These are phyloP conservation scores for Boleophthalmus pectinirostris DNA, from an alignment of 2,113 vertebrate species.

Conservation along the genomic window DNA sequence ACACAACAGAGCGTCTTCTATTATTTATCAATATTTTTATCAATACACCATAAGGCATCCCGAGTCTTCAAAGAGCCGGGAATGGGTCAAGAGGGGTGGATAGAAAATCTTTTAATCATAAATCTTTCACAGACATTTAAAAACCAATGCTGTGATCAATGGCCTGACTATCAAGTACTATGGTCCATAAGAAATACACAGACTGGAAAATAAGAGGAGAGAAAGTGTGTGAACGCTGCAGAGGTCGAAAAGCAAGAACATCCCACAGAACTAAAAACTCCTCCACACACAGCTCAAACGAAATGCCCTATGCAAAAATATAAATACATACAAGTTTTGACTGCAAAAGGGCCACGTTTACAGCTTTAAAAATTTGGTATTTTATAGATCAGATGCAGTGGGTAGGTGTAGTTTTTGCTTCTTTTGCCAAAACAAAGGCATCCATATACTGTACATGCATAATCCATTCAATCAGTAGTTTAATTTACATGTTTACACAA, in stretches of 20 bases:
- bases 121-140: too few species aligned
- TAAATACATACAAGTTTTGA: neutral
- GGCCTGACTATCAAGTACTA: slow-evolving; percentile 10
- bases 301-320: neutral
- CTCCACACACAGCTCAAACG: neutral
- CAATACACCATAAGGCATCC: slow-evolving; percentile 12
- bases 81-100: slow-evolving; percentile 15
- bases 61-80: slow-evolving; percentile 14
- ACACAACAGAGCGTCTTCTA: slow-evolving; percentile 13
- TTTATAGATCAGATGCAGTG: neutral
- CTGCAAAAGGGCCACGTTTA: neutral
- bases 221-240: neutral
- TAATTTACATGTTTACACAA: neutral
- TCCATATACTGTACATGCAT: neutral
- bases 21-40: slow-evolving; percentile 19
- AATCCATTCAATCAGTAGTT: neutral
- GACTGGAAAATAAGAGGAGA: slow-evolving; percentile 10
- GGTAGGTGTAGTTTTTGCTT: neutral
- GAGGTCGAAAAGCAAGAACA: neutral
- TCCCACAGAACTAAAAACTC: neutral
- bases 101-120: neutral
- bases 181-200: slow-evolving; percentile 4
- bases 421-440: neutral
- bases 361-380: neutral
- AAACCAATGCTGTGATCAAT: neutral